Percentiles rank a stretch among this genome's conserved stretches.
phyloP scores from a whole-genome alignment of 2,113 vertebrate species.

The Vidua macroura region DNA sequence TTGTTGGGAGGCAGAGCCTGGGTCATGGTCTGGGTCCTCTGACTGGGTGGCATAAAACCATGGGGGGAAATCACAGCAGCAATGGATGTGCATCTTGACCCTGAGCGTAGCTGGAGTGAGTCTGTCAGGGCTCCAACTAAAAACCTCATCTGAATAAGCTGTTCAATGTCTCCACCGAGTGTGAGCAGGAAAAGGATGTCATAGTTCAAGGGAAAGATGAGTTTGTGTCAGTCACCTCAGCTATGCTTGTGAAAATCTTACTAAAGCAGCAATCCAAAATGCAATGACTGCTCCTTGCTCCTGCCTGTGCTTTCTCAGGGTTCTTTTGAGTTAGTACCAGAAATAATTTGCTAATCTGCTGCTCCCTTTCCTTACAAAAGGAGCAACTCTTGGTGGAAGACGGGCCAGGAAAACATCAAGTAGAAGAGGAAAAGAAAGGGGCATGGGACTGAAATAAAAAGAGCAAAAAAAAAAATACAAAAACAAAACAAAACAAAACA shows the following conservation, averaged over 20 bases:
- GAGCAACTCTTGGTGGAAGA: neutral
- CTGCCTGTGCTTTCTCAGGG: neutral
- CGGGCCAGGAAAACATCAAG: neutral
- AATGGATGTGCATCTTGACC: neutral
- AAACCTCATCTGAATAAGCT: neutral
- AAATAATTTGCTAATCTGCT: neutral
- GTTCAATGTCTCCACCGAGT: neutral
- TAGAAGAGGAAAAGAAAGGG: neutral
- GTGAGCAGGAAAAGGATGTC: neutral
- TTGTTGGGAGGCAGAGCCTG: neutral
- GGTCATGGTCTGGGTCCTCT: neutral
- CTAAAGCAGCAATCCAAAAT: neutral
- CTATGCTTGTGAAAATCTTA: neutral
- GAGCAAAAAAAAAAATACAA: neutral
- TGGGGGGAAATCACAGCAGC: neutral
- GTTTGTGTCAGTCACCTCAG: neutral
- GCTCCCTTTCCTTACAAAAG: neutral
- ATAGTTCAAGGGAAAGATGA: neutral
- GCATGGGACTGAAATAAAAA: neutral
- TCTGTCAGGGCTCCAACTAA: neutral
- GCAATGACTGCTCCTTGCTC: fast-evolving
- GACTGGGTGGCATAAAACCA: neutral
- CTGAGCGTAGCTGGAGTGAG: neutral
- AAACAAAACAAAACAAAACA: too few relatives aligned
- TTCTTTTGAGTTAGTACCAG: neutral